Evolutionary conservation across 2,888 invertebrate genomes (phyloP).

Genomic region (Drosophila melanocephala): DNA sequence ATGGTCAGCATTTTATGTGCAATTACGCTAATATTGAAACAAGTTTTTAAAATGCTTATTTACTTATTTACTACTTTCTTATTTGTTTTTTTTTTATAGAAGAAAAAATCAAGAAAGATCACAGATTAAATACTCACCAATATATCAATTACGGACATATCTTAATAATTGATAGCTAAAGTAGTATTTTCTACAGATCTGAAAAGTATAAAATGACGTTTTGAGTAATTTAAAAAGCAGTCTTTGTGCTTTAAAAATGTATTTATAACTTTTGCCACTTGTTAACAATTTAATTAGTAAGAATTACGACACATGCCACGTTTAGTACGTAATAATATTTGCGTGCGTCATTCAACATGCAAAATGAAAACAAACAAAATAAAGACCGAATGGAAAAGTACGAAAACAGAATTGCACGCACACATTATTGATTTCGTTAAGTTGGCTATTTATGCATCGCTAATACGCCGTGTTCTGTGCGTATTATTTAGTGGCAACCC

Average conservation of each 20-base stretch:
- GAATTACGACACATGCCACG: constrained; percentile 43
- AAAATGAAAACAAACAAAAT: constrained; percentile 2
- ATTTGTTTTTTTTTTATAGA: background rate
- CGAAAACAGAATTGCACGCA: constrained; percentile 52
- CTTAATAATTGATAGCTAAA: background rate
- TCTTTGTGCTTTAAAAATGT: background rate
- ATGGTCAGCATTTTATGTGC: background rate
- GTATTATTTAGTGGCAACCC: constrained; percentile 46
- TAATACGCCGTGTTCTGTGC: constrained; percentile 60
- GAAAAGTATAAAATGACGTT: background rate
- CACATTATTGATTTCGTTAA: constrained; percentile 58
- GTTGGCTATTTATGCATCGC: constrained; percentile 52
- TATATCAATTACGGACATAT: background rate
- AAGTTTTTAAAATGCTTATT: background rate
- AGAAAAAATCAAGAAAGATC: background rate
- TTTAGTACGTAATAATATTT: constrained; percentile 41
- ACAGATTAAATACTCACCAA: background rate
- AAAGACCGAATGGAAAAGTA: constrained; percentile 7
- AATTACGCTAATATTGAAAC: background rate
- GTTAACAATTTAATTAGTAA: constrained; percentile 64
- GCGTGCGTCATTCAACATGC: constrained; percentile 57
- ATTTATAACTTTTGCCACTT: constrained; percentile 9
- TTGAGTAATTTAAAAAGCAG: background rate
- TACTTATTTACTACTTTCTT: background rate
- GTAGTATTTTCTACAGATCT: background rate